Percentiles rank a stretch among this genome's conserved stretches.
phyloP scores from a whole-genome alignment of 2,888 invertebrate genomes.

The Chalcis sispes region DNA sequence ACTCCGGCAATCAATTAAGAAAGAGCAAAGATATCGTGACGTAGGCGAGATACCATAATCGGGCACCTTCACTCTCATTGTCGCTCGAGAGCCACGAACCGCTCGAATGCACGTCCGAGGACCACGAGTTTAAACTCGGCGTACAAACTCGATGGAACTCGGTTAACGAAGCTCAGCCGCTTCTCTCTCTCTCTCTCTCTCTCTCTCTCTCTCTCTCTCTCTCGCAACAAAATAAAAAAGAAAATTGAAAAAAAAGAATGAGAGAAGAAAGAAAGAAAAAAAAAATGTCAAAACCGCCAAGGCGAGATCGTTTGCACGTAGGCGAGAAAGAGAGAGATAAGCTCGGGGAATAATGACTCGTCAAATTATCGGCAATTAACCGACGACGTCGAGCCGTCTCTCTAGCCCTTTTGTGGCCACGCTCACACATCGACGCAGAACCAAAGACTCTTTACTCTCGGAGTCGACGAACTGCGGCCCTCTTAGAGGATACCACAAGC shows the following conservation, averaged over 20 bases:
- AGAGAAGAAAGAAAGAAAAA: neutral
- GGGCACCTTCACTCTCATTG: neutral
- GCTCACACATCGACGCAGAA: neutral
- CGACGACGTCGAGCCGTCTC: neutral
- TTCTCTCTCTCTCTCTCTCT: too few relatives aligned
- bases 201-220: too few relatives aligned
- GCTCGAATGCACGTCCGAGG: too few relatives aligned
- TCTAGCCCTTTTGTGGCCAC: neutral
- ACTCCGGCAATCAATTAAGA: slow-evolving; percentile 5
- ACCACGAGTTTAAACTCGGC: too few relatives aligned
- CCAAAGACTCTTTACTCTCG: neutral
- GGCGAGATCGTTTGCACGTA: neutral
- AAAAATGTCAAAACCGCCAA: neutral
- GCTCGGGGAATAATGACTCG: neutral
- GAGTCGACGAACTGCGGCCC: neutral
- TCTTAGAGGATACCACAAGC: too few relatives aligned
- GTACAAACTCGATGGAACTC: neutral
- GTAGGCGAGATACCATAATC: slow-evolving; percentile 9
- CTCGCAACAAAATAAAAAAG: neutral
- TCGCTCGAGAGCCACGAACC: too few relatives aligned
- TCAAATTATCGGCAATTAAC: slow-evolving; percentile 51
- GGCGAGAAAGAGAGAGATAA: neutral
- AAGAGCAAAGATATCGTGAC: slow-evolving; percentile 14
- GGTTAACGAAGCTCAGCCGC: slow-evolving; percentile 11
- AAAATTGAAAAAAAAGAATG: neutral